Conservation (phyloP, 2,888 invertebrate species). For the Nymphalis c-album region DNA sequence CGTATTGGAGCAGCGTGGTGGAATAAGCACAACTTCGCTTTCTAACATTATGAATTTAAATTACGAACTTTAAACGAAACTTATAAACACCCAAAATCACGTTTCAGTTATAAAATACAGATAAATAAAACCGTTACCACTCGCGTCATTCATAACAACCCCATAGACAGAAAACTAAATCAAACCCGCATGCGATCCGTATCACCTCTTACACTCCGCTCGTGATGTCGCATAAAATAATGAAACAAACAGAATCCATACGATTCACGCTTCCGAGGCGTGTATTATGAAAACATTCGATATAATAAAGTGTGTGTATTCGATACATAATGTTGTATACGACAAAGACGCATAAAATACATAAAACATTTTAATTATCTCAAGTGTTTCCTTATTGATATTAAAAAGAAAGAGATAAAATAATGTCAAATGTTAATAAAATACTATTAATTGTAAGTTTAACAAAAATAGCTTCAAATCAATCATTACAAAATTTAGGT, state of each 20-base stretch:
- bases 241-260: constrained; percentile 46
- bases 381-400: too few relatives aligned
- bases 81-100: not conserved
- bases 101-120: constrained; percentile 21
- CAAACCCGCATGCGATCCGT: constrained; percentile 74
- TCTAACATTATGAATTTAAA: too few relatives aligned
- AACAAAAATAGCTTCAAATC: too few relatives aligned
- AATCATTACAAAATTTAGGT: too few relatives aligned
- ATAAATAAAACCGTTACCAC: constrained; percentile 50
- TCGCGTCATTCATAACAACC: constrained; percentile 44
- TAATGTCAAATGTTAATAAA: too few relatives aligned
- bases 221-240: constrained; percentile 71
- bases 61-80: not conserved
- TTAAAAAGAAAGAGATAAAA: too few relatives aligned
- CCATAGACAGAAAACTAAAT: constrained; percentile 46
- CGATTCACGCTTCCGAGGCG: constrained; percentile 40
- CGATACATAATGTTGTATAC: not conserved
- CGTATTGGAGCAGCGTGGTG: too few relatives aligned
- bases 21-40: too few relatives aligned
- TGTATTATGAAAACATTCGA: constrained; percentile 47
- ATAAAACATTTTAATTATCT: too few relatives aligned
- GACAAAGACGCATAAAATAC: not conserved
- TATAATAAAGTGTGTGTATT: constrained; percentile 21
- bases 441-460: too few relatives aligned
- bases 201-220: constrained; percentile 50